Conservation (phyloP, 2,888 invertebrate genomes). For the Corythucha ciliata region DNA sequence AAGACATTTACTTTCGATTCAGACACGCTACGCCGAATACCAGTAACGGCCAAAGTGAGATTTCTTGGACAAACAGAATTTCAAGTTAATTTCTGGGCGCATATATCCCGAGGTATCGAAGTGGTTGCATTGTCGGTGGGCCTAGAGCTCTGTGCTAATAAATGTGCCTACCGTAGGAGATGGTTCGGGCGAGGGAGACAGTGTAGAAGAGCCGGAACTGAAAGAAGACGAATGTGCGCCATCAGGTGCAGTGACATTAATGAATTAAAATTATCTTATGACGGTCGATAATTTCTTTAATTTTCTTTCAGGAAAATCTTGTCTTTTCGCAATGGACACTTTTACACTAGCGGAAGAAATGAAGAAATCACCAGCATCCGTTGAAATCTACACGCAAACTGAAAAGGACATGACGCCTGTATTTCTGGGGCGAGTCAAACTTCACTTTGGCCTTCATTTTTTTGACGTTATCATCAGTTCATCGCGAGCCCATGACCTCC, state of each 20-base stretch:
- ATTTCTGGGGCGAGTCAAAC: slow-evolving; percentile 19
- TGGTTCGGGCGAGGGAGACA: too few species aligned
- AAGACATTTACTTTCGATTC: slow-evolving; percentile 18
- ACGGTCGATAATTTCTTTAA: too few species aligned
- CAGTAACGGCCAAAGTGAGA: slow-evolving; percentile 7
- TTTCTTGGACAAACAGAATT: too few species aligned
- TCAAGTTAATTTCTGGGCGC: too few species aligned
- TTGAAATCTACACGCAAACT: slow-evolving; percentile 14
- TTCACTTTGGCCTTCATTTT: slow-evolving; percentile 14
- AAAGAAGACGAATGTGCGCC: too few species aligned
- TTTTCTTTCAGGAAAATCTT: slow-evolving; percentile 18
- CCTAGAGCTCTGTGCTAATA: too few species aligned
- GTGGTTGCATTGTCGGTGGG: too few species aligned
- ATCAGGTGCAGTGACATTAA: too few species aligned
- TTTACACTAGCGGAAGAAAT: slow-evolving; percentile 6
- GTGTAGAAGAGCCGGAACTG: too few species aligned
- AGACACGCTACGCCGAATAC: slow-evolving; percentile 3
- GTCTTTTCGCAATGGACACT: slow-evolving; percentile 20
- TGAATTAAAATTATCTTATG: too few species aligned
- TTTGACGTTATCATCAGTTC: slow-evolving; percentile 17
- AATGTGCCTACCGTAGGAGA: too few species aligned
- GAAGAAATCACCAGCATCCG: slow-evolving; percentile 4
- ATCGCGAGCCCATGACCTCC: slow-evolving; percentile 9
- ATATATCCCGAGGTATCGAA: too few species aligned
- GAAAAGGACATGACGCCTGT: not conserved